Percentiles rank a stretch among this genome's conserved stretches.
Conservation (phyloP, 2,797 vertebrate genomes). For the Limosa lapponica region DNA sequence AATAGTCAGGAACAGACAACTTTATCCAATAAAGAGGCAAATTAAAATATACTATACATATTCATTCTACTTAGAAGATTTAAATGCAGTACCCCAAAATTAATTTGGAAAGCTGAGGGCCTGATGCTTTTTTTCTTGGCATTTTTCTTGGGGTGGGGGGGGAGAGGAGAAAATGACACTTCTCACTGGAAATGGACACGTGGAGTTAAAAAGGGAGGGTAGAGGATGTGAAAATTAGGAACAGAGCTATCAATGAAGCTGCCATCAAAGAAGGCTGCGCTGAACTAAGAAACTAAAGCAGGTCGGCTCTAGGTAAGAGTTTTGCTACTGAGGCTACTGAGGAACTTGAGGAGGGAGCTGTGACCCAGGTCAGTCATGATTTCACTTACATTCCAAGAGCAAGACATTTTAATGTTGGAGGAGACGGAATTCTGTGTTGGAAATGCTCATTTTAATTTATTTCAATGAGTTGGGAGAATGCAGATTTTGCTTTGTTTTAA, state of each 20-base stretch:
- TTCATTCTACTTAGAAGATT: neutral
- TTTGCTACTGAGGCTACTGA: neutral
- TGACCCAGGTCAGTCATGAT: neutral
- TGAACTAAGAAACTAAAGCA: neutral
- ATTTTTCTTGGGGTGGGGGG: neutral
- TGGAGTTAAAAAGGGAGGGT: neutral
- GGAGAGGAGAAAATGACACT: neutral
- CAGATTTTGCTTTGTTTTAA: neutral
- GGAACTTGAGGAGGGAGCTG: neutral
- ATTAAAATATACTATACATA: neutral
- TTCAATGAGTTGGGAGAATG: neutral
- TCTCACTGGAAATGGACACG: neutral
- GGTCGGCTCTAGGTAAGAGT: neutral
- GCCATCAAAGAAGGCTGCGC: neutral
- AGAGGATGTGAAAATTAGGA: neutral
- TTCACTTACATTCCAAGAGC: neutral
- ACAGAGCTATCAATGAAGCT: neutral
- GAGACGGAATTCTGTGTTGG: neutral
- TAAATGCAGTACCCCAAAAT: neutral
- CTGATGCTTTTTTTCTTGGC: neutral
- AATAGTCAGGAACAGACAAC: neutral
- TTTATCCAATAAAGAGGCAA: constrained; percentile 19
- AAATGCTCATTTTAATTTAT: neutral
- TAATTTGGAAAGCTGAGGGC: neutral
- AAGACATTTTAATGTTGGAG: neutral